phyloP scores from a whole-genome alignment of 2,888 invertebrate species.

The Dyspetes luteomarginatus region DNA sequence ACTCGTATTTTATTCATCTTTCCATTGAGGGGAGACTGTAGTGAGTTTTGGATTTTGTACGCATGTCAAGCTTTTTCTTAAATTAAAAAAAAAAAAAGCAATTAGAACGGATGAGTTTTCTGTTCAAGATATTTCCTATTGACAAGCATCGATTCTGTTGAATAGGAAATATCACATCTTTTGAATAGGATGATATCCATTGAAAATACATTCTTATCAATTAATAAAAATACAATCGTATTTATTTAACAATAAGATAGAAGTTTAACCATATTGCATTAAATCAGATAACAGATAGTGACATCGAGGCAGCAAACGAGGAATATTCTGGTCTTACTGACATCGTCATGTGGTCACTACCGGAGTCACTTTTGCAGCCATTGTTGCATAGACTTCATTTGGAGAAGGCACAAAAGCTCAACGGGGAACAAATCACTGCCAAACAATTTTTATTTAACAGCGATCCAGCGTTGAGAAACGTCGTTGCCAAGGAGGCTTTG shows the following conservation, averaged over 20 bases:
- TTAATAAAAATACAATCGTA: conserved; percentile 15
- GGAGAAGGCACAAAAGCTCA: conserved; percentile 84
- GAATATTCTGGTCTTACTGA: conserved; percentile 91
- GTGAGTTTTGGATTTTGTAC: no score
- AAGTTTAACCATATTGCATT: neutral
- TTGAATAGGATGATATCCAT: no score
- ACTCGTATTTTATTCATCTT: no score
- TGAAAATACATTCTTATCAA: neutral
- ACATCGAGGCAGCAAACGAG: conserved; percentile 88
- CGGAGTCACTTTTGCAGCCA: conserved; percentile 91
- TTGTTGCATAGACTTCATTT: conserved; percentile 89
- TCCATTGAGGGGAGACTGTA: no score
- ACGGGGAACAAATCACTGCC: conserved; percentile 80
- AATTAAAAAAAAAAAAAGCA: no score
- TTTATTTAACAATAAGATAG: conserved; percentile 29
- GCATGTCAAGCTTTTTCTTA: no score
- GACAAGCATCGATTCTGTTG: no score
- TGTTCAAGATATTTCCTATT: no score
- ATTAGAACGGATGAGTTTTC: no score
- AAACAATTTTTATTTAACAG: conserved; percentile 82
- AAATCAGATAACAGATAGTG: conserved; percentile 88
- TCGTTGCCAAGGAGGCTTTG: conserved; percentile 93
- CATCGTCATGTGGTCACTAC: conserved; percentile 91
- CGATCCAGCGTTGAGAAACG: conserved; percentile 91
- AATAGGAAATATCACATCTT: no score